These are phyloP conservation scores for Cryptomyrus ogoouensis DNA, from an alignment of 2,113 vertebrate species.

Conservation along the genomic window DNA sequence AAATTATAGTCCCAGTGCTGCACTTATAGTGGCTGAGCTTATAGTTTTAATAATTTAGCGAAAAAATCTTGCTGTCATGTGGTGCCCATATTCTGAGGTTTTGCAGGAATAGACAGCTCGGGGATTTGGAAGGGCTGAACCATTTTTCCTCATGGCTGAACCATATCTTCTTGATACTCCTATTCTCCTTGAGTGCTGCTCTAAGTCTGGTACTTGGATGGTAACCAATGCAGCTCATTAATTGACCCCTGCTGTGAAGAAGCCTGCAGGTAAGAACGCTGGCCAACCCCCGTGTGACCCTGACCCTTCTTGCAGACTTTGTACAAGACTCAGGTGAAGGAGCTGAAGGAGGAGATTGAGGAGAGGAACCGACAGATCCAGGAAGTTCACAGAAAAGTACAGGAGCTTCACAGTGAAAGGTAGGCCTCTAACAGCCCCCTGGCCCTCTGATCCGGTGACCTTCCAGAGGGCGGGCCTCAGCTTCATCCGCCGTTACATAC, in stretches of 20 bases:
- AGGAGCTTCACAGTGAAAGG: conserved; percentile 87
- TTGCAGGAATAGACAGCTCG: background rate
- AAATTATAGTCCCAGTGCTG: background rate
- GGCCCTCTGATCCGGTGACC: conserved; percentile 13
- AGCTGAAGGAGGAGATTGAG: conserved; percentile 96
- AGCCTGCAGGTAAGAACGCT: background rate
- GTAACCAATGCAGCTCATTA: background rate
- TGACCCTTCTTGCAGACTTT: conserved; percentile 70
- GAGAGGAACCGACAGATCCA: conserved; percentile 78
- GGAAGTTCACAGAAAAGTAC: conserved; percentile 81
- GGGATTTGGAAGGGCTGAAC: background rate
- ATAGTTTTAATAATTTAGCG: background rate
- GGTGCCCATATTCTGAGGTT: background rate
- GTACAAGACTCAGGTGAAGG: conserved; percentile 99
- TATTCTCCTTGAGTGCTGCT: background rate
- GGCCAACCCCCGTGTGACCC: background rate
- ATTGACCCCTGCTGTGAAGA: background rate
- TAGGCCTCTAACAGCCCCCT: conserved; percentile 49
- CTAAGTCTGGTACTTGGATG: background rate
- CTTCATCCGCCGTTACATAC: background rate
- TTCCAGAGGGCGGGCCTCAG: background rate
- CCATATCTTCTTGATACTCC: background rate
- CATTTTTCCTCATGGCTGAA: background rate
- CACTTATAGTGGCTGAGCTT: background rate
- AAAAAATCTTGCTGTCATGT: background rate